Base-by-base conservation (phyloP, 1,140 invertebrate genomes). In the Drosophila bifasciata region DNA sequence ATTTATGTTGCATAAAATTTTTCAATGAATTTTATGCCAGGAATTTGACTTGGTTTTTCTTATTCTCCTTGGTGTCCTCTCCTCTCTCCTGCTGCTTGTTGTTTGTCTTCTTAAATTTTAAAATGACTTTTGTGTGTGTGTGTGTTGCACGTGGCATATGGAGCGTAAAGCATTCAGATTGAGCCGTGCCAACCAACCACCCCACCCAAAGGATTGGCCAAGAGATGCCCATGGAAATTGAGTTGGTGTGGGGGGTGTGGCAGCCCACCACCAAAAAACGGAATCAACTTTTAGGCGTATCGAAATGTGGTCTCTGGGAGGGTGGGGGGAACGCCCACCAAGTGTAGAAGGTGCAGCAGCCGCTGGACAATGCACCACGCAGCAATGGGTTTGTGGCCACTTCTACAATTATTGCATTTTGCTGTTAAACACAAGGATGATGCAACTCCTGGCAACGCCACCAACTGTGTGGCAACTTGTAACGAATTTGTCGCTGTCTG, bases 1-100 rank as follows among this genome's bases (percentile, higher is more conserved):
- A 86, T 86, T 86, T 86, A 86, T 86, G 81, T 86, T 86, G 81
- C 81, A 86, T 86, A 86, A 86, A 88, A 86, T 85, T 88, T 86
- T 81, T 86, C 83, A 88, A 86, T 88, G 81, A 88, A 86, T 86
- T 86, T 86, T 81, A 88, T 77, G 71, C 81, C 63, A 86, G 69
- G 77, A 86, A 85, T 85, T 85, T 85, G 77, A 63, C 81, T 86
- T 85, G 81, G 73, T 72, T 77, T 66, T 76, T 70, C 69, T 66
- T 74, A 70, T 74, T 44, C 28, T 55, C n/a, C 58, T 36, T 11
- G 32, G 9, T 36, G 59, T 17, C 28, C 28, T 49, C 36, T 9
- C 21, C 9, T 28, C 9, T 41, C 23, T 5, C 32, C 6, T 43
- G 23, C 48, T 19, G 15, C 48, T 50, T 49, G 9, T 46, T 52